Evolutionary conservation across 2,888 invertebrate genomes (phyloP), one percentile per base, ranked within the genome.

Genomic region (Physocephala rufipes): DNA sequence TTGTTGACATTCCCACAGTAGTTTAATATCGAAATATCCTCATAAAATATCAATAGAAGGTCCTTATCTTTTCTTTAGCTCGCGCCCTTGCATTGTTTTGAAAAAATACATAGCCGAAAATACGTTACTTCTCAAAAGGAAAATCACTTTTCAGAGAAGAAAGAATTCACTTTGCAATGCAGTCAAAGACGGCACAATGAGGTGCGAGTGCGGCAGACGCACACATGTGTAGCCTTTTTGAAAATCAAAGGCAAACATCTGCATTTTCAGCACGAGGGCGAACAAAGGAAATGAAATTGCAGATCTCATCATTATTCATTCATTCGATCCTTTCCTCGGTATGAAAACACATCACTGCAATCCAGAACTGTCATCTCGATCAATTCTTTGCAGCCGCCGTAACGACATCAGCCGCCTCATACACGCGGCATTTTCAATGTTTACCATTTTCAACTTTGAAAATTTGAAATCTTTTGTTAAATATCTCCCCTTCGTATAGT

Each of bases 401-500:
- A n/a, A n/a, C n/a, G n/a, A 47, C 67, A 70, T 62, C 58, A 74
- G 63, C 71, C 74, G 66, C 66, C 71, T 64, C 43, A 64, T 36
- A 36, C 4, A 65, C 74, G 76, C 77, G 79, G 81, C 76, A 74
- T 65, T 58, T 26, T 65, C 12, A 12, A 64, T 62, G 28, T 66
- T 61, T 58, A 13, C 24, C n/a, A 26, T 15, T 58, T 58, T 5
- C 26, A 16, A 24, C 51, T 64, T 19, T 13, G 43, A 19, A 36
- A 62, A 26, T 19, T 26, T 28, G 30, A 51, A 66, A 66, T 66
- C 53, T 24, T 66, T 66, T 66, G 66, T 66, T 5, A n/a, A 26
- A 16, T 2, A 49, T 15, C n/a, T 21, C 24, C n/a, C n/a, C 24
- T 64, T 12, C n/a, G 19, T 7, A 16, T 15, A 1, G 2, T 28